Base-by-base conservation (phyloP, 2,113 vertebrate species). In the Phalacrocorax pelagicus region DNA sequence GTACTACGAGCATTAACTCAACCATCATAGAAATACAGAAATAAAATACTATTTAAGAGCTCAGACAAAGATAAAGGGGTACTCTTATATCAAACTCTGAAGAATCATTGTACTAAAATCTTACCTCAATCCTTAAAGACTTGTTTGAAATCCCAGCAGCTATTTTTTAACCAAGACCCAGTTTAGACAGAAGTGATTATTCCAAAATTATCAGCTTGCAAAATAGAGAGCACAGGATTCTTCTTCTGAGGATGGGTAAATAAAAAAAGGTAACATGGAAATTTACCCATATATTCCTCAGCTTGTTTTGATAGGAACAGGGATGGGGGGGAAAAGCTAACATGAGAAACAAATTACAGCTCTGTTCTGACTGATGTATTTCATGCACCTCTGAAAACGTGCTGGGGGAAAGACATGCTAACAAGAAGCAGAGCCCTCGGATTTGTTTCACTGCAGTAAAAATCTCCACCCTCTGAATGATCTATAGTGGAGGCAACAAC, bases 391-490 rank as follows among this genome's bases (percentile, higher is more conserved):
- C 80, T 65, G 87, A 62, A 92, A 94, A 78, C 0, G 3, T 14
- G 8, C 93, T 88, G 79, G 62, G 67, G 88, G 42, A 38, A 92
- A 93, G 86, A 16, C 57, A 62, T 2, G 15, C 84, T 94, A 94
- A 93, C 77, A 57, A 91, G 77, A 54, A 95, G 84, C 88, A 82
- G 81, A 96, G 66, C 66, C 86, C 62, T 90, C 4, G 4, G 86
- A 82, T 92, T 91, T 66, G 73, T 66, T 87, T 91, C 95, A 66
- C 66, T 52, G 78, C 84, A 86, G 49, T 30, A n/a, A 42, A 89
- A 90, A 78, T 75, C 94, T 92, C 67, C 92, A 95, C 81, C 75
- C 58, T 92, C 92, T 90, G 62, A 92, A 90, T n/a, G 70, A 87
- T 88, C 81, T 79, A 32, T 11, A 92, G 62, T 6, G 62, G 36